Base-by-base conservation (phyloP, 2,888 invertebrate species). In the Spialia ferax region DNA sequence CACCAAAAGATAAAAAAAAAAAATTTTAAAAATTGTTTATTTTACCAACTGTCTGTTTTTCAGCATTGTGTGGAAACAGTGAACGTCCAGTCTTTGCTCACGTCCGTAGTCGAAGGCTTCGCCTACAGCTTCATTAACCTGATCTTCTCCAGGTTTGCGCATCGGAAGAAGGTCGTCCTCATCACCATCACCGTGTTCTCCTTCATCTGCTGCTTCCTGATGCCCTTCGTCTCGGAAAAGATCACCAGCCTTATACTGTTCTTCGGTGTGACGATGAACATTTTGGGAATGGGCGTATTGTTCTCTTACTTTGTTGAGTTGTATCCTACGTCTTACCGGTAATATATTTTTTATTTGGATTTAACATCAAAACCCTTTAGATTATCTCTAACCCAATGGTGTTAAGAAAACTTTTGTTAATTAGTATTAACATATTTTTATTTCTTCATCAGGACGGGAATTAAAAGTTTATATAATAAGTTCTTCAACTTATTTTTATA, bases 271-370 rank as follows among this genome's bases (percentile, higher is more conserved):
- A 32, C 79, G 20, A 63, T 77, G 0, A 80, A 77, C 38, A 81
- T 78, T 15, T 63, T 85, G 7, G 73, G 76, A 7, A 79, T 82
- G 54, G 85, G 83, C 2, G 73, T 82, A 1, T 73, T 83, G 5
- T 81, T 79, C 54, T 80, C 83, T 0, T 86, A 85, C 56, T 83
- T 79, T 26, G 79, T 85, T n/a, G 86, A 85, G 66, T 67, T 85
- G 10, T 86, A 81, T 72, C 85, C 86, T 0, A 86, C 86, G 1
- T 84, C 84, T 15, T 78, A 79, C 71, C 77, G 85, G 86, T 85
- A 62, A 78, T 80, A n/a, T 18, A 10, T 22, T 50, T 23, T 23
- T 22, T 48, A 11, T 18, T 45, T 45, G 6, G 6, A 45, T 32
- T 32, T n/a, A n/a, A n/a, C n/a, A n/a, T n/a, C n/a, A n/a, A n/a